Evolutionary conservation across 2,888 invertebrate genomes (phyloP), one percentile per base, ranked within the genome.

Genomic region (Mantis religiosa): DNA sequence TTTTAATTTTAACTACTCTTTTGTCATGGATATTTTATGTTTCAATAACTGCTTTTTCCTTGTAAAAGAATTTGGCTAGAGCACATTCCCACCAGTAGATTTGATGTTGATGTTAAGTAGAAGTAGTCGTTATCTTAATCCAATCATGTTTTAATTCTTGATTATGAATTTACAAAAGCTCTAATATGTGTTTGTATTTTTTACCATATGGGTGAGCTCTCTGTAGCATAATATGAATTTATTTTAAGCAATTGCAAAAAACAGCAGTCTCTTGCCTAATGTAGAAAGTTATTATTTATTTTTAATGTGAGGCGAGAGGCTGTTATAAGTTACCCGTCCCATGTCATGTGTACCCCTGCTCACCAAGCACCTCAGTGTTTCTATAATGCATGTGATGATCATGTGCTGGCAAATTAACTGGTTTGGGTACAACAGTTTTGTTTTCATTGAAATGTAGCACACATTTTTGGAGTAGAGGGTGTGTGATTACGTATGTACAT

Each of bases 71-170:
- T 83, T 30, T 87, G 83, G 87, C 34, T 87, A 83, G 82, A 47
- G 25, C 83, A 83, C 87, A 87, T 87, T 87, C 87, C 87, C 87
- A 87, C 28, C 87, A 87, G 41, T 85, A 47, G 54, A 71, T 71
- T 71, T 71, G 54, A 15, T 25, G 25, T 71, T 71, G 20, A 25
- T 71, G 54, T 71, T 71, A 25, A 20, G 15, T 54, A 54, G 54
- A 14, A 71, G 20, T 71, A 71, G 54, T 6, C 20, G 15, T 71
- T 25, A 20, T 41, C 41, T 41, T 41, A 41, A 41, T 41, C 41
- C 41, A 41, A 12, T 41, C 41, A 71, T 71, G 20, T 71, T 71
- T 71, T 71, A 71, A 71, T 71, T 71, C 54, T 71, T 71, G 54
- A 71, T 20, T 25, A 71, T 71, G 20, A 71, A 20, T 71, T 71